These are phyloP conservation scores for Papilio dardanus DNA, from an alignment of 1,140 invertebrate genomes.

Conservation along the genomic window DNA sequence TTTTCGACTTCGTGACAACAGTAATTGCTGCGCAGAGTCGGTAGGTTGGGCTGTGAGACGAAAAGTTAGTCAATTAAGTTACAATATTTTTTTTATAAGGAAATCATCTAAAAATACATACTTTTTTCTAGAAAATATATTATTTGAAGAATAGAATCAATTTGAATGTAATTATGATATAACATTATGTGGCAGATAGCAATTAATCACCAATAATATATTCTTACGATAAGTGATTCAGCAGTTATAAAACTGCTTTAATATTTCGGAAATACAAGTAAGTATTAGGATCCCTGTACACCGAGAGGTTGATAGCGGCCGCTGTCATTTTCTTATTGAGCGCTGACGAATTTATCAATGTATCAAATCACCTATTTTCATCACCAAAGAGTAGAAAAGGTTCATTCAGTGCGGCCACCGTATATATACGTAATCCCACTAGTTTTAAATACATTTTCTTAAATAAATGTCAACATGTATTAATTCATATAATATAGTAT, in stretches of 20 bases:
- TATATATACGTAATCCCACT: neutral
- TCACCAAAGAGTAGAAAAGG: neutral
- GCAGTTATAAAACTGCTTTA: neutral
- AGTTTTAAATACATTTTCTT: neutral
- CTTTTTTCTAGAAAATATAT: neutral
- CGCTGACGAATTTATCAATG: too few species aligned
- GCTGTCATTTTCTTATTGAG: too few species aligned
- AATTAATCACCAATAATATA: conserved; percentile 3
- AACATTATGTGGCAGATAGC: neutral
- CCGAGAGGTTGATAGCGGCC: neutral
- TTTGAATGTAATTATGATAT: neutral
- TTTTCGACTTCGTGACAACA: neutral
- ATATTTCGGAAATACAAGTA: neutral
- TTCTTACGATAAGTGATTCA: neutral
- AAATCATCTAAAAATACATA: neutral
- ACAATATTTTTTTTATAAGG: neutral
- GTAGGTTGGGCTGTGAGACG: neutral
- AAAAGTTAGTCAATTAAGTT: neutral
- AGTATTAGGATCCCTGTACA: neutral
- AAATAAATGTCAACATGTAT: neutral
- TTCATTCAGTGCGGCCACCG: neutral
- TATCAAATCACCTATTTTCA: neutral
- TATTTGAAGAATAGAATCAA: too few species aligned
- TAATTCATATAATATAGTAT: neutral
- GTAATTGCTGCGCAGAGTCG: neutral